Evolutionary conservation across 2,888 invertebrate genomes (phyloP).

Genomic region (Phoenoteleia sp.): DNA sequence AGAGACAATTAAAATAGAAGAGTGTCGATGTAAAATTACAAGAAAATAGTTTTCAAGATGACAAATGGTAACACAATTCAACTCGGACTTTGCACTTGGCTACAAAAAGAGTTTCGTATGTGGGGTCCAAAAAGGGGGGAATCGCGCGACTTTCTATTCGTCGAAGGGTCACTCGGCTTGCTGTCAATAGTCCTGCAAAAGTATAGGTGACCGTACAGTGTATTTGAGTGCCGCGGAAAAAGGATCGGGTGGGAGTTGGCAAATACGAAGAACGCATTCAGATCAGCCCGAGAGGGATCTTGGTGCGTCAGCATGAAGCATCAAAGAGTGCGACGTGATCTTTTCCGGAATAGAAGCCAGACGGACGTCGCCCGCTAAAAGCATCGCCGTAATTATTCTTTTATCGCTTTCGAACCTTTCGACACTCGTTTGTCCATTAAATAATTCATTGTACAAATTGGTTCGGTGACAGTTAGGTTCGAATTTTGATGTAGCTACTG

Average conservation of each 20-base stretch:
- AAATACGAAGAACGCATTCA: conserved; percentile 84
- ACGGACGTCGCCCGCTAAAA: conserved; percentile 63
- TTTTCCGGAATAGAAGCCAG: conserved; percentile 79
- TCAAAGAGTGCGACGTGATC: conserved; percentile 81
- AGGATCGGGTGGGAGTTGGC: conserved; percentile 71
- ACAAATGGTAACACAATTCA: background rate
- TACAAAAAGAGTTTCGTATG: conserved; percentile 50
- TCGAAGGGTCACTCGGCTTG: conserved; percentile 62
- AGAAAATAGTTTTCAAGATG: background rate
- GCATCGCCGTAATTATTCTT: conserved; percentile 67
- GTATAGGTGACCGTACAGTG: conserved; percentile 31
- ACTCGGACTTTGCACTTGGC: conserved; percentile 26
- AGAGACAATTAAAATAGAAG: too few species aligned
- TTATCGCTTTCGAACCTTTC: conserved; percentile 55
- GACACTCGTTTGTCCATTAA: conserved; percentile 53
- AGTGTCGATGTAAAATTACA: too few species aligned
- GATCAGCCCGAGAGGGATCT: conserved; percentile 80
- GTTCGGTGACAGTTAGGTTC: conserved; percentile 32
- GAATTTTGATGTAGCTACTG: too few species aligned
- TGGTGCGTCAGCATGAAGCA: conserved; percentile 81
- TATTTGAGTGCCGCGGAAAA: conserved; percentile 68
- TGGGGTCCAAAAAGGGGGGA: conserved; percentile 31
- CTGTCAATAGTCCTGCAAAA: conserved; percentile 62
- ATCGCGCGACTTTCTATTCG: conserved; percentile 60
- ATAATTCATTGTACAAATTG: conserved; percentile 52